Conservation (phyloP, 2,113 vertebrate genomes). For the Equus przewalskii region DNA sequence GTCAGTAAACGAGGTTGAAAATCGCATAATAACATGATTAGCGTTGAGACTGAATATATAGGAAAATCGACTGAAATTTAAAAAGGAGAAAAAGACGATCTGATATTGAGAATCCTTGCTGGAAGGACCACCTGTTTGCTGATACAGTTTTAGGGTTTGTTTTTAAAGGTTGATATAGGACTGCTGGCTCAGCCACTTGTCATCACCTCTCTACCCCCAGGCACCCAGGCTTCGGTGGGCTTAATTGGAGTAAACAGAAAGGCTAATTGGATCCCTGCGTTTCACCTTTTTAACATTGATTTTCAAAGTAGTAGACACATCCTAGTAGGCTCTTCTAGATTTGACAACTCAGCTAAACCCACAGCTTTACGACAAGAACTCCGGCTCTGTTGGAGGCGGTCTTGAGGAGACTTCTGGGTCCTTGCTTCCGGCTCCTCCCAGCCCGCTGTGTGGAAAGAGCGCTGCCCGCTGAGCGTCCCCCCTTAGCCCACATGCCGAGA, state of each 20-base stretch:
- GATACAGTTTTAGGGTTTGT: background rate
- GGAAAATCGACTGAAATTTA: background rate
- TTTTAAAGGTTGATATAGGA: background rate
- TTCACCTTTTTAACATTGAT: background rate
- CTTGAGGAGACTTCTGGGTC: background rate
- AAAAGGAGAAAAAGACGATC: background rate
- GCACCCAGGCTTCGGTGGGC: background rate
- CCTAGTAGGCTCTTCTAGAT: background rate
- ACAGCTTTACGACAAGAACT: background rate
- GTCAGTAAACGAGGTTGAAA: background rate
- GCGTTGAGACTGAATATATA: background rate
- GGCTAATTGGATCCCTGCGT: background rate
- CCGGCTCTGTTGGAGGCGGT: background rate
- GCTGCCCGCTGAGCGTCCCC: background rate
- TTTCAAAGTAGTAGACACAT: background rate
- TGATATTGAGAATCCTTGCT: background rate
- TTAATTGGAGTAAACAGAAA: background rate
- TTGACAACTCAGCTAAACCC: background rate
- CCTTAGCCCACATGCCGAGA: fast-evolving
- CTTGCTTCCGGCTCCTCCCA: background rate
- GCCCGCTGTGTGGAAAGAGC: background rate
- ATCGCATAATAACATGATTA: background rate
- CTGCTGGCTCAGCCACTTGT: background rate
- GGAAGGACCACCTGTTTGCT: background rate
- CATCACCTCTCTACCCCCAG: fast-evolving